Evolutionary conservation across 2,888 invertebrate genomes (phyloP).

Genomic region (Meganola albula): DNA sequence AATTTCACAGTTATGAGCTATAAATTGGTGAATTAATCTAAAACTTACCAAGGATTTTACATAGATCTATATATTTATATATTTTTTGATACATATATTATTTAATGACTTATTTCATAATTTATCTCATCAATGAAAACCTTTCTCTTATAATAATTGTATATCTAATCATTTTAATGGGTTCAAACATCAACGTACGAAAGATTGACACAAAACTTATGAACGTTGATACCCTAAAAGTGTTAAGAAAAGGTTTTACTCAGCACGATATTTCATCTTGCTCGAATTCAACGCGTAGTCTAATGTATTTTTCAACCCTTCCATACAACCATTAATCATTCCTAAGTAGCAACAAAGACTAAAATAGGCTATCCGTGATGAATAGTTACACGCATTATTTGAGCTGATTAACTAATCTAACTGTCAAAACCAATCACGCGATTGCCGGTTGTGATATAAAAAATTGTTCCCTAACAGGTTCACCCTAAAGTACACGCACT

Average conservation of each 20-base stretch:
- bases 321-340: constrained; percentile 14
- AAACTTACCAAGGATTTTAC: no score
- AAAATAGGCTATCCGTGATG: constrained; percentile 7
- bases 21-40: no score
- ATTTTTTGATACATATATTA: no score
- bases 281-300: neutral
- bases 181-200: no score
- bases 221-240: no score
- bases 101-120: no score
- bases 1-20: no score
- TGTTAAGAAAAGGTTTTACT: constrained; percentile 1
- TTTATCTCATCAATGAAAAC: no score
- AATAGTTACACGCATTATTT: constrained; percentile 20
- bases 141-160: no score
- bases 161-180: no score
- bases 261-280: constrained; percentile 1
- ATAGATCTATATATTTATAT: no score
- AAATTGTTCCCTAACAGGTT: constrained; percentile 10
- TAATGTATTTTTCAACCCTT: constrained; percentile 4
- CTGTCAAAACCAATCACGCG: constrained; percentile 25
- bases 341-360: constrained; percentile 7
- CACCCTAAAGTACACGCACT: constrained; percentile 3
- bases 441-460: constrained; percentile 13
- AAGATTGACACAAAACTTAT: no score
- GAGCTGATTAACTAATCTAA: constrained; percentile 16